phyloP scores from a whole-genome alignment of 2,113 vertebrate species.

The Furnarius figulus region DNA sequence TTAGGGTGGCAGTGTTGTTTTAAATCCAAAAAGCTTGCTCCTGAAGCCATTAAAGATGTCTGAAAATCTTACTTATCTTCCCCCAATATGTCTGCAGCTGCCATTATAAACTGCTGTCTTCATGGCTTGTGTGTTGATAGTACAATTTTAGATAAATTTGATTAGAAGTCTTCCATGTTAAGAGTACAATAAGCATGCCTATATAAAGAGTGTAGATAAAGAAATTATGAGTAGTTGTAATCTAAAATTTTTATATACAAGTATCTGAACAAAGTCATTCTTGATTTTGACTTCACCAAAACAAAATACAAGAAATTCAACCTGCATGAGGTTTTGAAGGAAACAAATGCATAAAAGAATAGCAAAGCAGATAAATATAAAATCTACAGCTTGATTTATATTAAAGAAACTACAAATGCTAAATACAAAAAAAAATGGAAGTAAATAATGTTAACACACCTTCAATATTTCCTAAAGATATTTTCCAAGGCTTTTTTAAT shows the following conservation, averaged over 20 bases:
- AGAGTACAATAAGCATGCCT: neutral
- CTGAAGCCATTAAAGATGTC: neutral
- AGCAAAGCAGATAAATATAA: neutral
- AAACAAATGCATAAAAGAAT: neutral
- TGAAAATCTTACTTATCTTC: neutral
- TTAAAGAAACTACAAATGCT: neutral
- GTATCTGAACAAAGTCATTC: neutral
- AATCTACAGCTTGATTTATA: neutral
- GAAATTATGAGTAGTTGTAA: neutral
- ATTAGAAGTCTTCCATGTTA: neutral
- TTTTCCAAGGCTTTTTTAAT: neutral
- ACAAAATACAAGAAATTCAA: neutral
- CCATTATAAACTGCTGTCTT: neutral
- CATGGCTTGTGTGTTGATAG: neutral
- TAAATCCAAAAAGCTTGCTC: neutral
- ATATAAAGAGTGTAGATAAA: neutral
- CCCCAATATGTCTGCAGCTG: neutral
- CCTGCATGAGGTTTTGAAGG: neutral
- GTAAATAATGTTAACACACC: neutral
- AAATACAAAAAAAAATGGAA: neutral
- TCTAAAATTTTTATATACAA: neutral
- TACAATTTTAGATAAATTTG: neutral
- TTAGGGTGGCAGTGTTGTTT: rapidly evolving
- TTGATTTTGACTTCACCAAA: neutral
- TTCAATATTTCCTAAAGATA: neutral